These are phyloP conservation scores for Stictonetta naevosa DNA, from an alignment of 2,113 vertebrate genomes.

Conservation along the genomic window DNA sequence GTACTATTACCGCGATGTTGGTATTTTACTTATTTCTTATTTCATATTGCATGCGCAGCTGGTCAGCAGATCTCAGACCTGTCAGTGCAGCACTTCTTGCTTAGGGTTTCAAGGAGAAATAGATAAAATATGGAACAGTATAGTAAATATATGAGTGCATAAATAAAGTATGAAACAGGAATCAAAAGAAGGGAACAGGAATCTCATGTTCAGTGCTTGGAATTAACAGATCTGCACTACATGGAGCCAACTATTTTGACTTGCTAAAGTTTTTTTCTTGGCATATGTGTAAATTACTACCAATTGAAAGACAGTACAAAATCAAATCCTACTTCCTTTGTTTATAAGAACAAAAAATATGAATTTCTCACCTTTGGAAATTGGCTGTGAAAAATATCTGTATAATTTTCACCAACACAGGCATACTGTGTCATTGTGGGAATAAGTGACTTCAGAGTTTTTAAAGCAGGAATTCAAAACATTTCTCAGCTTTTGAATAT, in stretches of 20 bases:
- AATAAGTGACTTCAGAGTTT: background rate
- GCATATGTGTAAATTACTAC: background rate
- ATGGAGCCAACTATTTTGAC: background rate
- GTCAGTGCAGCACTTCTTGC: background rate
- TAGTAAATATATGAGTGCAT: background rate
- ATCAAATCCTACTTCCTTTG: background rate
- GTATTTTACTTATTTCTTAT: background rate
- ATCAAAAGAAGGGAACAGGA: background rate
- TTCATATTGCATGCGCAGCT: background rate
- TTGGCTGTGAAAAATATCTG: background rate
- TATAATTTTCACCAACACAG: background rate
- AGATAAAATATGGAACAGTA: background rate
- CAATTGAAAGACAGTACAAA: background rate
- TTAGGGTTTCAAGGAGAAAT: background rate
- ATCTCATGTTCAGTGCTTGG: rapidly evolving
- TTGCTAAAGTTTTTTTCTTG: background rate
- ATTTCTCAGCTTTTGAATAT: background rate
- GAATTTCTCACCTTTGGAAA: background rate
- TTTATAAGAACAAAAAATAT: background rate
- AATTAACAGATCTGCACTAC: background rate
- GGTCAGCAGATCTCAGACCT: background rate
- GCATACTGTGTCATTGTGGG: background rate
- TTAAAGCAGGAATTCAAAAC: background rate
- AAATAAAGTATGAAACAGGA: background rate
- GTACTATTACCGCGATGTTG: background rate